These are phyloP conservation scores for Drosophila santomea DNA, from an alignment of 1,140 invertebrate species.

Conservation along the genomic window DNA sequence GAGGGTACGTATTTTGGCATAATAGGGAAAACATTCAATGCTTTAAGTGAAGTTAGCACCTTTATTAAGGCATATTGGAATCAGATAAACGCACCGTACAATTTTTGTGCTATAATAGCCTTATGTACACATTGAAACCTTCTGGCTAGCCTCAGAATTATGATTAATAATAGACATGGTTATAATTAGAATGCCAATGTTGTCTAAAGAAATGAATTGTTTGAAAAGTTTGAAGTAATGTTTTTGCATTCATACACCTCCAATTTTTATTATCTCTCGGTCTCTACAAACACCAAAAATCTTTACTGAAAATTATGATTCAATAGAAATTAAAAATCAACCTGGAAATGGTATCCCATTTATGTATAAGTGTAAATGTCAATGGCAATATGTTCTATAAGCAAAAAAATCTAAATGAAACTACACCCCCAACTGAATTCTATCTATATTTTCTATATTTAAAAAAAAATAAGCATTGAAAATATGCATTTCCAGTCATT, in stretches of 20 bases:
- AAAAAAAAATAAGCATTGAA: neutral
- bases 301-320: too few species aligned
- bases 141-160: neutral
- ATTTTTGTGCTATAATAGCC: too few species aligned
- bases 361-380: neutral
- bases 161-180: neutral
- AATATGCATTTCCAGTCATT: slow-evolving; percentile 25
- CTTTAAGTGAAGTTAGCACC: neutral
- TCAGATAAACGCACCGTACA: too few species aligned
- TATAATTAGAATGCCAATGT: slow-evolving; percentile 6
- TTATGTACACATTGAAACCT: too few species aligned
- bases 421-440: slow-evolving; percentile 1
- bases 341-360: too few species aligned
- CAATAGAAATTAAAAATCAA: too few species aligned
- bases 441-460: neutral
- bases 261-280: too few species aligned
- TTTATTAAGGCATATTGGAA: neutral
- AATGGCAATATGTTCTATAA: neutral
- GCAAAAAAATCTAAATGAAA: slow-evolving; percentile 1
- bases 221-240: neutral
- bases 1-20: slow-evolving; percentile 85
- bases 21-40: neutral
- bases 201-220: neutral
- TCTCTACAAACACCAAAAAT: too few species aligned
- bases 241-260: too few species aligned